Evolutionary conservation across 2,888 invertebrate species (phyloP), one percentile per base, ranked within the genome.

Genomic region (Hypsopygia costalis): DNA sequence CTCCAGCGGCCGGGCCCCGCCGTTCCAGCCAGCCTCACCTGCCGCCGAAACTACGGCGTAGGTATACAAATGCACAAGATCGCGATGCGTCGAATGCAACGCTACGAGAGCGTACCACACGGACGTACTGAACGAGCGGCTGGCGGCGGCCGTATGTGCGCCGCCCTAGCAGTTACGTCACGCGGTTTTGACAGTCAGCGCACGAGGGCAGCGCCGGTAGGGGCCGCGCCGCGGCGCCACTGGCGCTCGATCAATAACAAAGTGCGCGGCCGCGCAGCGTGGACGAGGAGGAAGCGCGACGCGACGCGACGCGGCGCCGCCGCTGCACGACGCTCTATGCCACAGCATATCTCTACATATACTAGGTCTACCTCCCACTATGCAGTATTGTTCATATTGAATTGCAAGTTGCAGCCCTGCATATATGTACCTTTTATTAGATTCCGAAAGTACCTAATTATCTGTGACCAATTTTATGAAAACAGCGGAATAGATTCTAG

Each of bases 111-210:
- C 62, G 64, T 51, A 58, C 61, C 54, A 57, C 62, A 55, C 69
- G 62, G 50, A 75, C 81, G 78, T 75, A 76, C 71, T 72, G 57
- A 69, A 51, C 77, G 58, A 53, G 52, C 82, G 82, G 76, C 80
- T 69, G 70, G 62, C 75, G 68, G 64, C 62, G 52, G 71, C 76
- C 76, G 81, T 71, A 69, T 79, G 77, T 65, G 77, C 70, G 80
- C 70, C 62, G 74, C 75, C 72, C 75, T 73, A 69, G 58, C 65
- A 43, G 61, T 77, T 79, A 81, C 81, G 82, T 82, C 82, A 83
- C 70, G 55, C 62, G 51, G 48, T 60, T 75, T 72, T 81, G 81
- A 81, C 81, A 81, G 79, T 66, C 66, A 64, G 61, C 62, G 62
- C 54, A 58, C 57, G 62, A 53, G 58, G 58, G 34, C 49, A 40